Percentiles rank a stretch among this genome's conserved stretches.
phyloP scores from a whole-genome alignment of 2,113 vertebrate species.

The Sardina pilchardus region DNA sequence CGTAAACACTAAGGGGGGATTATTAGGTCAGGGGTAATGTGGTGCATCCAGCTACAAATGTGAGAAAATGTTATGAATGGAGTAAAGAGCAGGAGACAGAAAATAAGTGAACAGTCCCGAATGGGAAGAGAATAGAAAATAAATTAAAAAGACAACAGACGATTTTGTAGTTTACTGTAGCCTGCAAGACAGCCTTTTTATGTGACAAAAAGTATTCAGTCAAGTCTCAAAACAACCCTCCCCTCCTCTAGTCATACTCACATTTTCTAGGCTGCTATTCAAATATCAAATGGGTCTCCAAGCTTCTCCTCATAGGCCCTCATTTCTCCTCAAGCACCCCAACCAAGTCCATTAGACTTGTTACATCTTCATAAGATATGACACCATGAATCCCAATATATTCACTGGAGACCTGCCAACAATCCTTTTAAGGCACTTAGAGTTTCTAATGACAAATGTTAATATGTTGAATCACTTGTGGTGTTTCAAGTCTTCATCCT shows the following conservation, averaged over 20 bases:
- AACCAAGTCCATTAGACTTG: background rate
- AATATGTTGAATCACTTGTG: background rate
- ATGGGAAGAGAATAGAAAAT: background rate
- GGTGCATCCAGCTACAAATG: background rate
- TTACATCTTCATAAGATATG: background rate
- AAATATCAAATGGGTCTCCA: background rate
- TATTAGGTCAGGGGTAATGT: background rate
- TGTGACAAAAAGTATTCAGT: conserved; percentile 40
- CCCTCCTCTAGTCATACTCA: background rate
- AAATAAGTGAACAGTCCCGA: background rate
- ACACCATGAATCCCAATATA: background rate
- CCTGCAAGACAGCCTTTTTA: conserved; percentile 31
- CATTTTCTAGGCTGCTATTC: background rate
- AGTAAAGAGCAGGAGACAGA: background rate
- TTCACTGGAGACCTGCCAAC: background rate
- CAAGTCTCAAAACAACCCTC: conserved; percentile 32
- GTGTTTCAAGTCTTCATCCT: background rate
- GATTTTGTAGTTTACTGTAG: background rate
- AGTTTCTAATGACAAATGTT: background rate
- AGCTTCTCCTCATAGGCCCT: background rate
- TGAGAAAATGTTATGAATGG: background rate
- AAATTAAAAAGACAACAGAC: background rate
- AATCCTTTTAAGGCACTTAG: background rate
- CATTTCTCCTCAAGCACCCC: background rate
- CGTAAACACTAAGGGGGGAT: background rate